Evolutionary conservation across 2,888 invertebrate genomes (phyloP), one percentile per base, ranked within the genome.

Genomic region (Drosophila siamana): DNA sequence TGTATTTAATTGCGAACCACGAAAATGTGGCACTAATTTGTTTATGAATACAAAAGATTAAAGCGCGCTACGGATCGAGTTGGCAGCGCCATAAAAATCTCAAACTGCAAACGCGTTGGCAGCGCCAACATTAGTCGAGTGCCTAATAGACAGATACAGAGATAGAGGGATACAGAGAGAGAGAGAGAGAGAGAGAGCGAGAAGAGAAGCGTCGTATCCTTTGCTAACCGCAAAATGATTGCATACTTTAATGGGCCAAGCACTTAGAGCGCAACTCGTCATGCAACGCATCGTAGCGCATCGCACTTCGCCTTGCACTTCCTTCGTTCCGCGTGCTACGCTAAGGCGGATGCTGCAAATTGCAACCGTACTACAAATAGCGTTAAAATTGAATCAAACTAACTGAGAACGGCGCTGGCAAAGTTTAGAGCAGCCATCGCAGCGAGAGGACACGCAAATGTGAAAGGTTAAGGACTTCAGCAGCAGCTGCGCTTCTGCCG

Each of bases 221-320:
- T 40, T 33, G 64, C 63, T 70, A 74, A 75, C 78, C 78, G 66
- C 81, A 78, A 85, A 85, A 86, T 74, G 86, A 85, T 85, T 85
- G 86, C 85, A 86, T 80, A 84, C 85, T 86, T 85, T 84, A 85
- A 86, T 85, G 84, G 86, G 84, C 78, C 60, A 66, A 74, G 87
- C 86, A 86, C 85, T 85, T 85, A 86, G 75, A 51, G 36, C 2
- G 36, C 33, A 47, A 54, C 61, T 46, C 51, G 51, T 51, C 73
- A 50, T 47, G 57, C 24, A 13, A 7, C 19, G 33, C 24, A n/a
- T n/a, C n/a, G n/a, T n/a, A n/a, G n/a, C 15, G 26, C 8, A 7
- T 15, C 7, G 2, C 15, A 16, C 8, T 4, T 8, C 8, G 24
- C 13, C 41, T 16, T 16, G 41, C 41, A 19, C 19, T 44, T 44